Conservation (phyloP, 1,140 invertebrate genomes). For the Orius laevigatus region DNA sequence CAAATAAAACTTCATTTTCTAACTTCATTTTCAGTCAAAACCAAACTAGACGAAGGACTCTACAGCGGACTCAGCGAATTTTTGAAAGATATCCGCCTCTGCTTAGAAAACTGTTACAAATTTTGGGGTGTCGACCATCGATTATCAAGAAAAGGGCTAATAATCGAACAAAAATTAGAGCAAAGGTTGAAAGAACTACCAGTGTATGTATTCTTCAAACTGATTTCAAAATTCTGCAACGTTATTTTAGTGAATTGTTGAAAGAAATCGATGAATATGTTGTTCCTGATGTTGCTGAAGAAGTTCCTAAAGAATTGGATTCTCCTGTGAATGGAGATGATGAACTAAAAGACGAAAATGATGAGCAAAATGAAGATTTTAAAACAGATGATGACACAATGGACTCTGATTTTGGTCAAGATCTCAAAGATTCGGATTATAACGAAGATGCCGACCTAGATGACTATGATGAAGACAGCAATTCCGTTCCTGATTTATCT, state of each 20-base stretch:
- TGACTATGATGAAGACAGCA: slow-evolving; percentile 3
- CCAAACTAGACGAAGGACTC: slow-evolving; percentile 27
- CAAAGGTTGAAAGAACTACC: slow-evolving; percentile 29
- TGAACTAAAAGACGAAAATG: too few species aligned
- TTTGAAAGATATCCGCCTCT: slow-evolving; percentile 32
- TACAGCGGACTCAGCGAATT: slow-evolving; percentile 31
- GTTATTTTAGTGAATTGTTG: neutral
- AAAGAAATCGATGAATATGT: too few species aligned
- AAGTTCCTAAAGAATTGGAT: neutral
- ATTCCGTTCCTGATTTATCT: neutral
- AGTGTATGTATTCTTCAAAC: slow-evolving; percentile 25
- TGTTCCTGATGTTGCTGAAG: too few species aligned
- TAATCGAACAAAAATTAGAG: slow-evolving; percentile 33
- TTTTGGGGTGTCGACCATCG: slow-evolving; percentile 33
- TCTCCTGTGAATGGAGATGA: neutral
- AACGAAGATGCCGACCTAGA: neutral
- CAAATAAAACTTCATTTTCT: neutral
- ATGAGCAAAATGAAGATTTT: too few species aligned
- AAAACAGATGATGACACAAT: too few species aligned
- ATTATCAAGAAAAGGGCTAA: slow-evolving; percentile 30
- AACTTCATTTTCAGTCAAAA: slow-evolving; percentile 27
- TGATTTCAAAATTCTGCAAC: neutral
- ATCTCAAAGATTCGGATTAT: slow-evolving; percentile 3
- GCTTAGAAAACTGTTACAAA: slow-evolving; percentile 36
- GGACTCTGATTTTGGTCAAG: neutral